Evolutionary conservation across 2,888 invertebrate genomes (phyloP).

Genomic region (Calliphora vomitoria): DNA sequence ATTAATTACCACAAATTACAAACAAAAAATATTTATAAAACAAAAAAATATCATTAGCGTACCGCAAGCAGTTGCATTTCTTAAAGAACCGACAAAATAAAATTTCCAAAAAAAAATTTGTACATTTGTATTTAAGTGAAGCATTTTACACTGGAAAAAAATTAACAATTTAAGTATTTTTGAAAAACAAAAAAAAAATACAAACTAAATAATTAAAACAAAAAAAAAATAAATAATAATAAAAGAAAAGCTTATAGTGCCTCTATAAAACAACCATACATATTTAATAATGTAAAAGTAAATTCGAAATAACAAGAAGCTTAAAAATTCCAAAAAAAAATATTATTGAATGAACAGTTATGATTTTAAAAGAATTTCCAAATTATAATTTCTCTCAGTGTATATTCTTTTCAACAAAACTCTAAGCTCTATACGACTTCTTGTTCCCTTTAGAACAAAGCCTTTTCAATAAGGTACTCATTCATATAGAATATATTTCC

Average conservation of each 20-base stretch:
- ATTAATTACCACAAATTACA: conserved; percentile 33
- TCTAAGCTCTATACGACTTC: not conserved
- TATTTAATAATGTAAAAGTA: conserved; percentile 50
- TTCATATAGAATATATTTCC: too few species aligned
- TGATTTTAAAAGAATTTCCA: not conserved
- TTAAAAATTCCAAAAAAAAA: not conserved
- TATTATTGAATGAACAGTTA: not conserved
- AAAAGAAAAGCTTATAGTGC: conserved; percentile 74
- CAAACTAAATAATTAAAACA: not conserved
- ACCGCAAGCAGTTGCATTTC: conserved; percentile 71
- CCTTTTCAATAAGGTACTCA: too few species aligned
- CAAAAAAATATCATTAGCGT: conserved; percentile 73
- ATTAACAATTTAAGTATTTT: conserved; percentile 63
- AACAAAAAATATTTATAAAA: conserved; percentile 38
- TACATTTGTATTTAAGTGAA: conserved; percentile 66
- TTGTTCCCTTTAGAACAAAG: too few species aligned
- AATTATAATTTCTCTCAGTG: too few species aligned
- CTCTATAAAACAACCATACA: conserved; percentile 70
- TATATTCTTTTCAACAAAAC: too few species aligned
- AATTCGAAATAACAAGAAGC: conserved; percentile 59
- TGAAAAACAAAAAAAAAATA: not conserved
- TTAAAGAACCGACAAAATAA: conserved; percentile 42
- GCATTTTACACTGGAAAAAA: conserved; percentile 56
- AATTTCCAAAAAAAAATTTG: conserved; percentile 51
- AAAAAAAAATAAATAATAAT: too few species aligned